phyloP scores from a whole-genome alignment of 2,113 vertebrate species.

The Heptranchias perlo region DNA sequence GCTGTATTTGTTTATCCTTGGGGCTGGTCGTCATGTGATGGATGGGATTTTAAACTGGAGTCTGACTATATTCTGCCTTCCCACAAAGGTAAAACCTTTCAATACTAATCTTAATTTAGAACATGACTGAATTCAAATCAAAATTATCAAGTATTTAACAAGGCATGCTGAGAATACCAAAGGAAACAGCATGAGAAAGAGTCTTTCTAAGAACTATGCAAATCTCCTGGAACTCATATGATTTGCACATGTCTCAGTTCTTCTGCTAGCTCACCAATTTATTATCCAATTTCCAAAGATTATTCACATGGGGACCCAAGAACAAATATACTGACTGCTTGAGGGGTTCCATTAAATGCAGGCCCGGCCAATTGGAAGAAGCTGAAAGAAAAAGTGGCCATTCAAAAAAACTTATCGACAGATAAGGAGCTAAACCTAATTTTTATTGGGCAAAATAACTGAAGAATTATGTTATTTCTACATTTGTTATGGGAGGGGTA shows the following conservation, averaged over 20 bases:
- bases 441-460: not conserved
- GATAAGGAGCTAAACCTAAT: not conserved
- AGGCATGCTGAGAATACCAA: no score
- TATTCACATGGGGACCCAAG: not conserved
- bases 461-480: not conserved
- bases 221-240: not conserved
- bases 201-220: not conserved
- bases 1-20: not conserved
- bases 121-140: not conserved
- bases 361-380: not conserved
- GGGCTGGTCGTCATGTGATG: not conserved
- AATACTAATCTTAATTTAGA: not conserved
- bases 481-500: not conserved
- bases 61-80: not conserved
- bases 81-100: not conserved
- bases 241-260: not conserved
- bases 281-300: not conserved
- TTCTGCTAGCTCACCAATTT: not conserved
- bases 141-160: not conserved
- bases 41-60: not conserved
- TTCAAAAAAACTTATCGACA: not conserved
- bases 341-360: not conserved
- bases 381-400: not conserved
- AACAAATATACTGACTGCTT: not conserved
- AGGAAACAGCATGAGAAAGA: not conserved